These are phyloP conservation scores for Rhodinocichla rosea DNA, from an alignment of 2,113 vertebrate genomes.

Conservation along the genomic window DNA sequence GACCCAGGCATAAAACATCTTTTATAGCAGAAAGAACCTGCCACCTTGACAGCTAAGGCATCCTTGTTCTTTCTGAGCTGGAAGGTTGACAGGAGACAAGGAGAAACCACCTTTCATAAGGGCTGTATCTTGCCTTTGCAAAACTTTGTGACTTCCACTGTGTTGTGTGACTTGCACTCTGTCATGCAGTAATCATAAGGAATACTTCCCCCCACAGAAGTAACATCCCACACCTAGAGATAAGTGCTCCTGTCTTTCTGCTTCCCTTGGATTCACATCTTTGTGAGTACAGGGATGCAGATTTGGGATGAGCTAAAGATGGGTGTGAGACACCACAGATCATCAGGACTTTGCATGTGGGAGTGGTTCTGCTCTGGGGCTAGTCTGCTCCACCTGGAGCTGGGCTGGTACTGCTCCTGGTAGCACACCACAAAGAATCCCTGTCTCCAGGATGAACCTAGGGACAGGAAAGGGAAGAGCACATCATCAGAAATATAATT, in stretches of 20 bases:
- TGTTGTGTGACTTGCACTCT: background rate
- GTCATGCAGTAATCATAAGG: background rate
- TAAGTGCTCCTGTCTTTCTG: background rate
- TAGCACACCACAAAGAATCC: background rate
- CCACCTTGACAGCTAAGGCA: background rate
- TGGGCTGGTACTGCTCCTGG: background rate
- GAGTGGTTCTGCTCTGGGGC: background rate
- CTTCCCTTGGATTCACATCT: background rate
- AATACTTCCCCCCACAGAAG: background rate
- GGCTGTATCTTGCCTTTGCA: background rate
- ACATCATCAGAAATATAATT: background rate
- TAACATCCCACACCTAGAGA: background rate
- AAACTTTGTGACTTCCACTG: background rate
- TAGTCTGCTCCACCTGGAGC: background rate
- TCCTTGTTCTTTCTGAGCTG: background rate
- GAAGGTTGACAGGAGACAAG: background rate
- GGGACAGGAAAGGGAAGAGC: background rate
- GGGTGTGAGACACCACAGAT: background rate
- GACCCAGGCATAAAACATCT: background rate
- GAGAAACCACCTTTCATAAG: background rate
- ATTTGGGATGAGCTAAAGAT: background rate
- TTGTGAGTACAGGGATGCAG: background rate
- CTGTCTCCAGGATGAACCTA: background rate
- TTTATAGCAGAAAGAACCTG: background rate
- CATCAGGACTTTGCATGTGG: background rate